Evolutionary conservation across 2,888 invertebrate genomes (phyloP).

Genomic region (Masnerella sp.): DNA sequence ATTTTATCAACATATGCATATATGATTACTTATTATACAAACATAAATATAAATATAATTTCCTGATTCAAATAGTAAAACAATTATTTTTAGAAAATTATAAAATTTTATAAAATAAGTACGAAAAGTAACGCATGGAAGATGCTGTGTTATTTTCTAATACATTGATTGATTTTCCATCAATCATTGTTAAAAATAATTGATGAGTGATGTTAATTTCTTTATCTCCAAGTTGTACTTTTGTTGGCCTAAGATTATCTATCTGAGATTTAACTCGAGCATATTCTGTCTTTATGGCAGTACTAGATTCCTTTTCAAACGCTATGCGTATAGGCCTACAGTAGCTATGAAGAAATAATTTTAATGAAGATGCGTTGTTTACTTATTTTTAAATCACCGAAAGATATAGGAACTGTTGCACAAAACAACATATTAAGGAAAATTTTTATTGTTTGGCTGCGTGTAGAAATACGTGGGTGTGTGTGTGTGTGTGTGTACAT

Average conservation of each 20-base stretch:
- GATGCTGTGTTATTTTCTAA: constrained; percentile 3
- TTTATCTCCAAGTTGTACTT: not conserved
- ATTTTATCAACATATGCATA: too few relatives aligned
- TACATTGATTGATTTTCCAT: constrained; percentile 4
- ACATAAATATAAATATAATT: not conserved
- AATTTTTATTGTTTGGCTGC: too few relatives aligned
- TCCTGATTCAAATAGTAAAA: not conserved
- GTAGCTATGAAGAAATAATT: constrained; percentile 3
- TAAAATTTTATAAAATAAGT: not conserved
- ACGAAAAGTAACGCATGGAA: not conserved
- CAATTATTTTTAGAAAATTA: not conserved
- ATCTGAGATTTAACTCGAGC: not conserved
- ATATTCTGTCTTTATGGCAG: not conserved
- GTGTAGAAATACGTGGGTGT: too few relatives aligned
- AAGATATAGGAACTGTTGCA: not conserved
- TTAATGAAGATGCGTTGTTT: not conserved
- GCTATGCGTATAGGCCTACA: constrained; percentile 1
- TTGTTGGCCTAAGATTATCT: not conserved
- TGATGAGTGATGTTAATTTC: not conserved
- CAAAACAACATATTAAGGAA: not conserved
- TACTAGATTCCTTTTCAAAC: constrained; percentile 2
- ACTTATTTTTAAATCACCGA: not conserved
- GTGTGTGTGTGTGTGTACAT: too few relatives aligned
- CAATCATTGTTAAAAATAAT: constrained; percentile 7
- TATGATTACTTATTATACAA: too few relatives aligned